These are phyloP conservation scores for Lysandra coridon DNA, from an alignment of 2,888 invertebrate species.

Conservation along the genomic window DNA sequence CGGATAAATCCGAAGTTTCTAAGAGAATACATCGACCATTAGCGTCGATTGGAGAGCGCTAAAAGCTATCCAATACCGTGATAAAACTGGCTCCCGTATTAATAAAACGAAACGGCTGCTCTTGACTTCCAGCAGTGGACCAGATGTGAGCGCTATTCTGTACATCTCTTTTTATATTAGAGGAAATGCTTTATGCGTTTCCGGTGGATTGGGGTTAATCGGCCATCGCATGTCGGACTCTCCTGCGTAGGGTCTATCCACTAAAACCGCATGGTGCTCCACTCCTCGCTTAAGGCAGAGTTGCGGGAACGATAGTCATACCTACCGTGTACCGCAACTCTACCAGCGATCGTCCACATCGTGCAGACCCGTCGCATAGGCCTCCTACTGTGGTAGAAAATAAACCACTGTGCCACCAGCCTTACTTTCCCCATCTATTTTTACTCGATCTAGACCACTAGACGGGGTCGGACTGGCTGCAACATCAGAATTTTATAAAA, in stretches of 20 bases:
- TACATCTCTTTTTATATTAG: background rate
- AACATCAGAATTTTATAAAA: conserved; percentile 4
- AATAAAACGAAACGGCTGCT: background rate
- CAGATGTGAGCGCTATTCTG: background rate
- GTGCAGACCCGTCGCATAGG: background rate
- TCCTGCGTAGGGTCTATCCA: too few species aligned
- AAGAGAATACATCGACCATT: conserved; percentile 1
- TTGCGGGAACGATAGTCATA: too few species aligned
- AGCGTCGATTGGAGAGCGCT: background rate
- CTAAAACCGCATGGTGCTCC: too few species aligned
- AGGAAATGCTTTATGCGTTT: too few species aligned
- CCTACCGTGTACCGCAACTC: too few species aligned
- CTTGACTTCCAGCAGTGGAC: conserved; percentile 3
- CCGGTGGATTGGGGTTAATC: too few species aligned
- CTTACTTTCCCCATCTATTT: background rate
- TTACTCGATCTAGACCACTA: conserved; percentile 15
- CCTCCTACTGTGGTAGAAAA: background rate
- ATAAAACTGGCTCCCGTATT: conserved; percentile 10
- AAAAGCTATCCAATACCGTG: conserved; percentile 13
- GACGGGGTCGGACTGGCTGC: background rate
- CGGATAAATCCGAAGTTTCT: background rate
- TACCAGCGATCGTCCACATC: too few species aligned
- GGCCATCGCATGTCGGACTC: too few species aligned
- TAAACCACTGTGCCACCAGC: background rate
- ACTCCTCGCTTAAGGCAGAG: too few species aligned